Percentiles rank a stretch among this genome's conserved stretches.
Conservation (phyloP, 2,797 vertebrate genomes). For the Clamator glandarius region DNA sequence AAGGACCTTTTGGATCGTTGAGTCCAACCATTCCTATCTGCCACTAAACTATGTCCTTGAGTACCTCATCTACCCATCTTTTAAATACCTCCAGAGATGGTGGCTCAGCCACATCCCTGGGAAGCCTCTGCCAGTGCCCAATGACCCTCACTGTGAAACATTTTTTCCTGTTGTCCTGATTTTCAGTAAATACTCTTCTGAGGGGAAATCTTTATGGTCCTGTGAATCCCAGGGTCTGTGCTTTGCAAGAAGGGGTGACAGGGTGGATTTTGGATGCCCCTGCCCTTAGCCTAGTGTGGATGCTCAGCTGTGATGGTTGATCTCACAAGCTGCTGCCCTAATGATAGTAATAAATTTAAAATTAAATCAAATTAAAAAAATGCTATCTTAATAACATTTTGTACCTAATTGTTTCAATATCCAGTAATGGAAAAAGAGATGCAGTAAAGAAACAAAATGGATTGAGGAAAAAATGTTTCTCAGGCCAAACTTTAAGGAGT, state of each 20-base stretch:
- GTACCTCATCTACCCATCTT: no score
- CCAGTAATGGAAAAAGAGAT: neutral
- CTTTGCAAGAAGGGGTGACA: neutral
- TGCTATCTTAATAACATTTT: neutral
- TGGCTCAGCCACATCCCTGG: no score
- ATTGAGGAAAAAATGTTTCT: neutral
- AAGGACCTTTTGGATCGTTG: no score
- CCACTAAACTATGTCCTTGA: no score
- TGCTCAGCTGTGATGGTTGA: neutral
- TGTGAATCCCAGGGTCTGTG: neutral
- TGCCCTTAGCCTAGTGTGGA: neutral
- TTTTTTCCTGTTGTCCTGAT: no score
- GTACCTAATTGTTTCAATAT: neutral
- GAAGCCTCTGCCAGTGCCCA: no score
- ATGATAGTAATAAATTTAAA: neutral
- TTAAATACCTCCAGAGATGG: no score
- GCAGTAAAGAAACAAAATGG: neutral
- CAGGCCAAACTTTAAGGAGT: conserved; percentile 22
- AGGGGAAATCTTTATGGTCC: neutral
- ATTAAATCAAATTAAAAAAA: neutral
- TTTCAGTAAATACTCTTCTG: neutral
- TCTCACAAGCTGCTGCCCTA: neutral
- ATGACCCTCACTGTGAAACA: no score
- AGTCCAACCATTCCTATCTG: no score
- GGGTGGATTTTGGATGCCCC: neutral